phyloP scores from a whole-genome alignment of 1,140 invertebrate genomes.

The Calliopsis andreniformis region DNA sequence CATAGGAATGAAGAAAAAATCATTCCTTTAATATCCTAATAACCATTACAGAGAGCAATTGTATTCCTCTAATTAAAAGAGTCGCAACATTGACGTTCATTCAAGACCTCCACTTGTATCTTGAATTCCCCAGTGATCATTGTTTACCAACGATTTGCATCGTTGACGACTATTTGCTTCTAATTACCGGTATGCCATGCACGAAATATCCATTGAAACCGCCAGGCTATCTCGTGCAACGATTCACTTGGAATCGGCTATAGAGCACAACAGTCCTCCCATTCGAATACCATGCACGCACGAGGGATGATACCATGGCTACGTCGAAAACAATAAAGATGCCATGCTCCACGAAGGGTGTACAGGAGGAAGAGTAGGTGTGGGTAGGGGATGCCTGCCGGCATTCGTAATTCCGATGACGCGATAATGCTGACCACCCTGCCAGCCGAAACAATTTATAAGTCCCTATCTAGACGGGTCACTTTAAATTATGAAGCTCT shows the following conservation, averaged over 20 bases:
- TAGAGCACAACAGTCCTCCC: slow-evolving; percentile 11
- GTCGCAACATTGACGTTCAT: background rate
- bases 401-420: slow-evolving; percentile 73
- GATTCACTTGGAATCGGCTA: slow-evolving; percentile 8
- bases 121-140: background rate
- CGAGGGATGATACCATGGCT: slow-evolving; percentile 56
- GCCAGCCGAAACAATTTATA: slow-evolving; percentile 74
- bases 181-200: slow-evolving; percentile 8
- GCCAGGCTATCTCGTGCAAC: slow-evolving; percentile 12
- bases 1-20: too few relatives aligned
- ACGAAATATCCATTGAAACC: slow-evolving; percentile 20
- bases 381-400: slow-evolving; percentile 18
- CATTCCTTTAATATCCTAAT: too few relatives aligned
- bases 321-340: slow-evolving; percentile 70
- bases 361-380: slow-evolving; percentile 16
- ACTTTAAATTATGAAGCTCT: slow-evolving; percentile 75
- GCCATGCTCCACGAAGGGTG: slow-evolving; percentile 33
- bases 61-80: background rate
- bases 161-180: slow-evolving; percentile 4
- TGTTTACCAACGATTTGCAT: background rate
- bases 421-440: slow-evolving; percentile 73
- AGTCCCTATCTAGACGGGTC: slow-evolving; percentile 72
- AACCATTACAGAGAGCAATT: too few relatives aligned
- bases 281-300: slow-evolving; percentile 66
- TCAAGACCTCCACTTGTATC: too few relatives aligned